Evolutionary conservation across 35 echinoderm and acorn worm genomes (phyloP), one percentile per base, ranked within the genome.

Genomic region (Stichopus chloronotus): DNA sequence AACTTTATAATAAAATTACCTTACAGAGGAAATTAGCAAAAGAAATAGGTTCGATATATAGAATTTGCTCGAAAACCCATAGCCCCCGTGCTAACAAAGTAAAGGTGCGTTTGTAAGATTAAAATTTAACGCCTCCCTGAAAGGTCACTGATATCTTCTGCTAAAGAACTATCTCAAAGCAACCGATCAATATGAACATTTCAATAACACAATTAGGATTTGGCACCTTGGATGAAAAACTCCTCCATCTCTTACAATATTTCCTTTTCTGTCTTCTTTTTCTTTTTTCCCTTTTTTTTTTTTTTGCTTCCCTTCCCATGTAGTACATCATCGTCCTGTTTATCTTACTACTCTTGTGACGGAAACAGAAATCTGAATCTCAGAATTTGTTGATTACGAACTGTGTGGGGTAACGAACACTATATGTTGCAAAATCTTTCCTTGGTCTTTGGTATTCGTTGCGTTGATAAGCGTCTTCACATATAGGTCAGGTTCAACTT

Each of bases 101-200:
- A 14, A 74, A 74, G 69, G 69, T 74, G 17, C 22, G 22, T 74
- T 74, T 19, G 69, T 74, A 5, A 74, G 69, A 74, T 74, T 74
- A 74, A 74, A 43, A 74, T 74, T 74, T 74, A 74, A 74, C 69
- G 69, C 69, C 69, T 74, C 69, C 69, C 19, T 74, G 69, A 74
- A 74, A 74, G 69, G 11, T 74, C 69, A 74, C 69, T 74, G 69
- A 74, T 74, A 74, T 20, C 13, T 74, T 74, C 69, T 74, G n/a
- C 69, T 74, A 74, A 74, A 74, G 22, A n/a, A 74, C 22, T 7
- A 74, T 74, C 69, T 4, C 19, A 74, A 74, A 74, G 19, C 17
- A n/a, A 74, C 19, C 69, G 69, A 74, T 74, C 69, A 74, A 74
- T 74, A 74, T 20, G 22, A 74, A 7, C 14, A 74, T n/a, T 74